Conservation (phyloP, 2,797 vertebrate genomes). For the Acipenser oxyrinchus region DNA sequence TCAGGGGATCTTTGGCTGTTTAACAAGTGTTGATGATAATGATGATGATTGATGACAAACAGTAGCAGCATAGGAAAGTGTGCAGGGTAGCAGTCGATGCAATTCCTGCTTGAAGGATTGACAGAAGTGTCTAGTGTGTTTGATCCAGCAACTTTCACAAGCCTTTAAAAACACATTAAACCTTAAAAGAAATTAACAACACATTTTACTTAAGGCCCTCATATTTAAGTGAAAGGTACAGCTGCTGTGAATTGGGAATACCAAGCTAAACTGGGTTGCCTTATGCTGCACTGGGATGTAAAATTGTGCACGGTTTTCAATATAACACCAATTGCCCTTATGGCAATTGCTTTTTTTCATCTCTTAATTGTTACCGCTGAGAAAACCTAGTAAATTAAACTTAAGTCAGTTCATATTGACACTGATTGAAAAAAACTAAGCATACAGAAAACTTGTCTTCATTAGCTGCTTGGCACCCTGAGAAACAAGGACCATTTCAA, state of each 20-base stretch:
- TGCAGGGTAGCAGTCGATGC: neutral
- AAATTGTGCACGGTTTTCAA: constrained; percentile 8
- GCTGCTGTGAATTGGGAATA: constrained; percentile 24
- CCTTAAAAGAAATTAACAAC: constrained; percentile 63
- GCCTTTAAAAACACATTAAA: constrained; percentile 52
- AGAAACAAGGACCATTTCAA: too few relatives aligned
- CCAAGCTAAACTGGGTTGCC: constrained; percentile 16
- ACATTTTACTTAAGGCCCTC: constrained; percentile 61
- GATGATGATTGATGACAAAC: too few relatives aligned
- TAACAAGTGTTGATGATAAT: too few relatives aligned
- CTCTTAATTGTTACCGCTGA: constrained; percentile 42
- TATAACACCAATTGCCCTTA: constrained; percentile 20
- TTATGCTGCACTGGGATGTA: constrained; percentile 31
- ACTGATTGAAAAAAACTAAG: neutral
- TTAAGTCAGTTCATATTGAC: constrained; percentile 19
- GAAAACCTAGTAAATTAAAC: constrained; percentile 35
- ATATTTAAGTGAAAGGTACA: constrained; percentile 52
- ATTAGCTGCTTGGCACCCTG: too few relatives aligned
- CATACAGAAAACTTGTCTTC: neutral
- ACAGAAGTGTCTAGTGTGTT: constrained; percentile 15
- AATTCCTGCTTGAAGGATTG: neutral
- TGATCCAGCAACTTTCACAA: constrained; percentile 40
- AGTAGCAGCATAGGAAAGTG: neutral
- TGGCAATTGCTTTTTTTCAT: constrained; percentile 25
- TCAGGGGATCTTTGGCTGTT: too few relatives aligned